A percentile compares a stretch with the other conserved stretches of the same genome.
phyloP scores from a whole-genome alignment of 2,113 vertebrate species.

The Seriola rivoliana region DNA sequence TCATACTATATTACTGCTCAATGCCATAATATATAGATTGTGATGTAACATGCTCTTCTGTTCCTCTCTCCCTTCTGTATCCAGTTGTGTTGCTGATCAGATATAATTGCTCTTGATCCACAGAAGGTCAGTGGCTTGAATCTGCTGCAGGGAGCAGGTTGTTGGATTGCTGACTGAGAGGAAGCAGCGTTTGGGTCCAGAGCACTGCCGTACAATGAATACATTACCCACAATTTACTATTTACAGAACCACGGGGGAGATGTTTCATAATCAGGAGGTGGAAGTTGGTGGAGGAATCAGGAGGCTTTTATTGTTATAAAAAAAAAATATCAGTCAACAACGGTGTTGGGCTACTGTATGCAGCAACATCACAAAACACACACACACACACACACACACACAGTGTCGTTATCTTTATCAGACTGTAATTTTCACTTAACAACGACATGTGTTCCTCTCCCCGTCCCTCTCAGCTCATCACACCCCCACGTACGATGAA shows the following conservation, averaged over 20 bases:
- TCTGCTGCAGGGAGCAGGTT: conserved; percentile 48
- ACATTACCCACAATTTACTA: conserved; percentile 12
- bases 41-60: conserved; percentile 12
- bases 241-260: not conserved
- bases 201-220: conserved; percentile 54
- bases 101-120: conserved; percentile 74
- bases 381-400: too few relatives aligned
- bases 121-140: conserved; percentile 56
- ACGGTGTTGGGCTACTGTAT: too few relatives aligned
- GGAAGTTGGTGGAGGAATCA: not conserved
- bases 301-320: conserved; percentile 38
- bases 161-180: conserved; percentile 60
- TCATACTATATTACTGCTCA: conserved; percentile 27
- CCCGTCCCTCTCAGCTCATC: not conserved
- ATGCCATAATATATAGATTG: conserved; percentile 27
- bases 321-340: too few relatives aligned
- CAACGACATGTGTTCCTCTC: not conserved
- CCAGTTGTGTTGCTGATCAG: conserved; percentile 63
- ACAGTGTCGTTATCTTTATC: too few relatives aligned
- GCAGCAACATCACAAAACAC: too few relatives aligned
- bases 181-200: conserved; percentile 59
- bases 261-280: conserved; percentile 2
- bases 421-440: conserved; percentile 9
- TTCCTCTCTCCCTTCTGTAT: conserved; percentile 10
- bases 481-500: conserved; percentile 14